These are phyloP conservation scores for Trichonephila clavipes DNA, from an alignment of 1,140 invertebrate genomes.

Conservation along the genomic window DNA sequence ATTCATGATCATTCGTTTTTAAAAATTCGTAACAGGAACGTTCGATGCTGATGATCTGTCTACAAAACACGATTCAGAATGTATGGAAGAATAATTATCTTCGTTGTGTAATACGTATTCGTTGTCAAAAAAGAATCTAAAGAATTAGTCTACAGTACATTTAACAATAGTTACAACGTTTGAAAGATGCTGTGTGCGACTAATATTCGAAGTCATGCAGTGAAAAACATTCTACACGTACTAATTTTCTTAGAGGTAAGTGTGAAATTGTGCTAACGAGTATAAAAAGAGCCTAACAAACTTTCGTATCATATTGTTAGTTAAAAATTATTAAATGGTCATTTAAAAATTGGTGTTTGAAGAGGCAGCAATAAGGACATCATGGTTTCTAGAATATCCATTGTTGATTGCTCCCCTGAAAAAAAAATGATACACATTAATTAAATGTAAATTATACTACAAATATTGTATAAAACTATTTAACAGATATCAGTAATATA, in stretches of 20 bases:
- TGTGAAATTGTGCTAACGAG: neutral
- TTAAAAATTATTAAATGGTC: neutral
- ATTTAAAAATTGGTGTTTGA: neutral
- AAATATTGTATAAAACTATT: too few relatives aligned
- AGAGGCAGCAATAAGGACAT: neutral
- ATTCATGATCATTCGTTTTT: conserved; percentile 1
- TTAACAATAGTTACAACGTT: neutral
- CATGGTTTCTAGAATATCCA: neutral
- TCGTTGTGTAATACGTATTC: conserved; percentile 23
- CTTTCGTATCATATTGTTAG: neutral
- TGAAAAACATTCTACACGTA: neutral
- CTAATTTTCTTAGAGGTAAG: neutral
- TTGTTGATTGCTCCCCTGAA: neutral
- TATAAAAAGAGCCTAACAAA: neutral
- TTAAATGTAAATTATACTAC: neutral
- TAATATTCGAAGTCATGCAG: neutral
- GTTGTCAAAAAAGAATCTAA: neutral
- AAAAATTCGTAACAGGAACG: neutral
- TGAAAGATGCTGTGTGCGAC: neutral
- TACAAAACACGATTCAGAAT: neutral
- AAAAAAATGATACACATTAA: neutral
- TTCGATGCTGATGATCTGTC: neutral
- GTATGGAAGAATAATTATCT: neutral
- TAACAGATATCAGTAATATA: too few relatives aligned
- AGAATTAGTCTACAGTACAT: neutral